Evolutionary conservation across 2,888 invertebrate species (phyloP), one percentile per base, ranked within the genome.

Genomic region (Oxytorus armatus): DNA sequence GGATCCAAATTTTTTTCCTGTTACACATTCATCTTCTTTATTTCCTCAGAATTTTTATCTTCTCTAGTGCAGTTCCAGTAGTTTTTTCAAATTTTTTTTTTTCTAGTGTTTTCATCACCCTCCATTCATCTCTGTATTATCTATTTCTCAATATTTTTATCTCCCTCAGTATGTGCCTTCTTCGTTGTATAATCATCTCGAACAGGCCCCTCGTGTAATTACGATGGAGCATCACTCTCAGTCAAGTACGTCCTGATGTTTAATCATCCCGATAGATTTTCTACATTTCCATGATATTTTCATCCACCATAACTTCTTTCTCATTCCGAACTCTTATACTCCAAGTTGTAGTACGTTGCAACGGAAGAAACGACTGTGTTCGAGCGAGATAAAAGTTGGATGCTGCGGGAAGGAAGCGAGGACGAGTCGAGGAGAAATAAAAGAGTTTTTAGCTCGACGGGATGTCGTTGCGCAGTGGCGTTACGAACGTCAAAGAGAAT

Each of bases 401-500:
- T 29, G 29, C 5, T 29, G n/a, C n/a, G n/a, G 3, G 21, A 8
- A 16, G 18, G 21, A 5, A 33, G 16, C 36, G 18, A 57, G 16
- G n/a, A 47, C 11, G 55, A 57, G 42, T 23, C 33, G 8, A 42
- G 16, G 36, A 69, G n/a, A 36, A 36, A 36, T 36, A 61, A 29
- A 21, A 53, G 14, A 65, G 53, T 23, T 49, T n/a, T 36, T 8
- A 55, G 2, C 44, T 21, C 66, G 23, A 61, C 44, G 79, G 75
- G 66, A 72, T 53, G 61, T 72, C 59, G 36, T 59, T 39, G 61
- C 7, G 47, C 14, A 72, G 23, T 51, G 29, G 42, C 21, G 36
- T 59, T 44, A 39, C 8, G 23, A 36, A 25, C 39, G 25, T 29
- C 66, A 44, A 33, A 65, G 74, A 63, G 39, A 39, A 75, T 70